Conservation (phyloP, 92 coral and sea anemone genomes). For the Actinostola sp. region DNA sequence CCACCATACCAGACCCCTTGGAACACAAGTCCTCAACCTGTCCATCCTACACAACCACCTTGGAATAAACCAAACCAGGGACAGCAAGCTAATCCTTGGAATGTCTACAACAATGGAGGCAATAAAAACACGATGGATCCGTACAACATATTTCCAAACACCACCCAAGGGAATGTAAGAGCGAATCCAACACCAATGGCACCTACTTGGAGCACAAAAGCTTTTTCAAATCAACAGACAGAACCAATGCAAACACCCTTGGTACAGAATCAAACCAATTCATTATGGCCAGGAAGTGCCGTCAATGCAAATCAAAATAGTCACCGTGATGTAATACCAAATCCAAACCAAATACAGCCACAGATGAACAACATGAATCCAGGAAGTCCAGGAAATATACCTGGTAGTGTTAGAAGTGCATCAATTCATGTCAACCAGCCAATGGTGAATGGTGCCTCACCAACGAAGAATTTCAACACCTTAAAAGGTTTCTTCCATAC, state of each 20-base stretch:
- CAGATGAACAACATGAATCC: not conserved
- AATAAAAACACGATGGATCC: not conserved
- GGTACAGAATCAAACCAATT: constrained; percentile 4
- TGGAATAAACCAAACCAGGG: constrained; percentile 19
- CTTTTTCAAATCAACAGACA: not conserved
- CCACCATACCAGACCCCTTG: constrained; percentile 26
- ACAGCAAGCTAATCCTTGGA: constrained; percentile 18
- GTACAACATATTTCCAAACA: not conserved
- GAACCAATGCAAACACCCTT: not conserved
- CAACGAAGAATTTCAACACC: constrained; percentile 13
- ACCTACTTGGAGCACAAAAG: not conserved
- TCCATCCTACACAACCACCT: constrained; percentile 9
- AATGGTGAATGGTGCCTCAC: not conserved
- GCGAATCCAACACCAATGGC: not conserved
- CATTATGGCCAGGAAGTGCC: not conserved
- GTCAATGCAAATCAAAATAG: not conserved
- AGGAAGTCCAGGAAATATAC: constrained; percentile 3
- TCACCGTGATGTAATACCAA: constrained; percentile 14
- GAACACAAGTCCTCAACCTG: constrained; percentile 16
- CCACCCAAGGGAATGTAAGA: constrained; percentile 2
- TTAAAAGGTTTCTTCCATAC: constrained; percentile 24
- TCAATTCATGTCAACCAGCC: constrained; percentile 14
- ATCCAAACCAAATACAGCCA: constrained; percentile 1
- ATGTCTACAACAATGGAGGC: constrained; percentile 4
- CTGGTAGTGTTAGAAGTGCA: not conserved